A percentile compares a stretch with the other conserved stretches of the same genome.
These are phyloP conservation scores for Heliangelus exortis DNA, from an alignment of 2,797 vertebrate species.

Conservation along the genomic window DNA sequence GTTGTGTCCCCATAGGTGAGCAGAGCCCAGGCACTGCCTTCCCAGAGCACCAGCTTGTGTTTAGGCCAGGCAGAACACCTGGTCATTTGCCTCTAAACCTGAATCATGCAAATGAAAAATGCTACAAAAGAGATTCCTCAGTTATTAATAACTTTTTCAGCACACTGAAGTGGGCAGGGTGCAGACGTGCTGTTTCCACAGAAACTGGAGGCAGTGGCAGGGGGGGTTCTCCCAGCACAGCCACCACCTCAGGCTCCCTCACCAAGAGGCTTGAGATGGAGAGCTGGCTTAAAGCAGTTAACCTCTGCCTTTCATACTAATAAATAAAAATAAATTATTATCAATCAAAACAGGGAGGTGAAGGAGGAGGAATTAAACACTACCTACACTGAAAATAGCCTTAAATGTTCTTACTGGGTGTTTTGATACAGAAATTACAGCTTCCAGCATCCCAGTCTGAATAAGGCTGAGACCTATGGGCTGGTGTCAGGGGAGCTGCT, in stretches of 20 bases:
- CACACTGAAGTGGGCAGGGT: background rate
- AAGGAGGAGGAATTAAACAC: accelerated
- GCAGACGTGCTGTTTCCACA: constrained; percentile 64
- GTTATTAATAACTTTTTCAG: constrained; percentile 43
- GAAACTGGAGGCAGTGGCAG: constrained; percentile 42
- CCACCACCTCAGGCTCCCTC: background rate
- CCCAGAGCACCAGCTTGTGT: background rate
- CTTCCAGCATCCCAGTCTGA: background rate
- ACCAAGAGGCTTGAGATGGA: background rate
- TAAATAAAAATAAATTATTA: background rate
- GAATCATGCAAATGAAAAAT: background rate
- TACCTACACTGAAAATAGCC: accelerated
- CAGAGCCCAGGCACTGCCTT: background rate
- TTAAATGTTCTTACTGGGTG: background rate
- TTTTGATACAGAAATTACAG: background rate
- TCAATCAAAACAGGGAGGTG: background rate
- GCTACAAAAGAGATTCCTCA: background rate
- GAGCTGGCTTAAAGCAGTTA: background rate
- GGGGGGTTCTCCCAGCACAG: background rate
- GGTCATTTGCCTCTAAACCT: background rate
- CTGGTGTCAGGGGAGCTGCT: background rate
- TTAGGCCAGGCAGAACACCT: background rate
- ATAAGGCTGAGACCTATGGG: background rate
- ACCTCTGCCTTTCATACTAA: background rate
- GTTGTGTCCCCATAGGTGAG: background rate